These are phyloP conservation scores for Hydrozoanthus gracilis DNA, from an alignment of 92 coral and sea anemone genomes.

Conservation along the genomic window DNA sequence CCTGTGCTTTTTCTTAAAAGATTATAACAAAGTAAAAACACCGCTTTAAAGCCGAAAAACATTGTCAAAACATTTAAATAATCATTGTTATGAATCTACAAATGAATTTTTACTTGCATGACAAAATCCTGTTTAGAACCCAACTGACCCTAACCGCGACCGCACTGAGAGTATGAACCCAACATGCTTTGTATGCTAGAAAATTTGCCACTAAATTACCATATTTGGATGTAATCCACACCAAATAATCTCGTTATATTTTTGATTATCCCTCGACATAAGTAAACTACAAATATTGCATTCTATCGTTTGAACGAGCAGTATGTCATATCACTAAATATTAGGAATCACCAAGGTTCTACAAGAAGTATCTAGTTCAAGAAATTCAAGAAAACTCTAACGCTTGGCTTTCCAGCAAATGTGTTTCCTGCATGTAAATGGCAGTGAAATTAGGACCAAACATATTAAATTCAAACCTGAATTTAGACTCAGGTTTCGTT, in stretches of 20 bases:
- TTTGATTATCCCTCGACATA: not conserved
- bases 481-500: no score
- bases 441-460: no score
- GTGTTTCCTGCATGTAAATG: no score
- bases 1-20: no score
- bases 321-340: no score
- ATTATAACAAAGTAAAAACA: no score
- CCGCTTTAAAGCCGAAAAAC: not conserved
- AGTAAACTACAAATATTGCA: not conserved
- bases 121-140: not conserved
- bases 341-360: no score
- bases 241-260: not conserved
- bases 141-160: not conserved
- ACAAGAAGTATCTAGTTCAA: no score
- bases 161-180: not conserved
- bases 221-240: constrained; percentile 17
- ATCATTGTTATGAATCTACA: not conserved
- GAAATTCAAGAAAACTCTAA: no score
- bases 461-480: no score
- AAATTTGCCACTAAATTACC: not conserved
- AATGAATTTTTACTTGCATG: constrained; percentile 21
- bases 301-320: no score
- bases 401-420: no score
- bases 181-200: not conserved
- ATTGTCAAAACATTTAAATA: not conserved